These are phyloP conservation scores for Spodoptera littoralis DNA, from an alignment of 2,888 invertebrate genomes.

Conservation along the genomic window DNA sequence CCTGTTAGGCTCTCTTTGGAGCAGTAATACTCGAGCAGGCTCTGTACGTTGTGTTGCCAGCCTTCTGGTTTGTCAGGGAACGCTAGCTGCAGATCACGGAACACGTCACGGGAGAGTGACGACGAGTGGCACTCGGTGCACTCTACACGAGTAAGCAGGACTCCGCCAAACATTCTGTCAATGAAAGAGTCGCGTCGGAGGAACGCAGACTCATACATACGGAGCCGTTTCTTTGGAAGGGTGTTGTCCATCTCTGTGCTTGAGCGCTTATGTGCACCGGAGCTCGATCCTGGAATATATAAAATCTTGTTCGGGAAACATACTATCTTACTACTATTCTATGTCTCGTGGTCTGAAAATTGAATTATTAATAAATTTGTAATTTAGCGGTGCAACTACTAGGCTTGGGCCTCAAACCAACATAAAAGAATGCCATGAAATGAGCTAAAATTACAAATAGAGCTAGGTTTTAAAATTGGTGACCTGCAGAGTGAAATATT, in stretches of 20 bases:
- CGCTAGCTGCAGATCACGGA: constrained; percentile 94
- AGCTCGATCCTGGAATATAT: constrained; percentile 65
- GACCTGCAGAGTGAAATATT: too few relatives aligned
- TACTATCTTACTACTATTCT: too few relatives aligned
- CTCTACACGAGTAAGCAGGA: constrained; percentile 92
- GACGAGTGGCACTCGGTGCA: constrained; percentile 92
- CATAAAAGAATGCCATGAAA: too few relatives aligned
- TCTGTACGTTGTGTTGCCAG: constrained; percentile 91
- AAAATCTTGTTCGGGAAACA: neutral
- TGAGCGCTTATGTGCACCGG: constrained; percentile 64
- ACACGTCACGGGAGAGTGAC: constrained; percentile 93
- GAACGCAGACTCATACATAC: constrained; percentile 64
- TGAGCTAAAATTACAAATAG: too few relatives aligned
- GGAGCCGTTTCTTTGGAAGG: constrained; percentile 70
- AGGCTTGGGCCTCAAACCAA: too few relatives aligned
- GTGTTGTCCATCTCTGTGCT: constrained; percentile 44
- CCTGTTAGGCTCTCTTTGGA: constrained; percentile 93
- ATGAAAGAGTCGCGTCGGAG: constrained; percentile 79
- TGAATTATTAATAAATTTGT: too few relatives aligned
- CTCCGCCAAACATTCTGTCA: constrained; percentile 93
- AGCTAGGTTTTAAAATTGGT: too few relatives aligned
- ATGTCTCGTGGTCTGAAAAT: too few relatives aligned
- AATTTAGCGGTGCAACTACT: too few relatives aligned
- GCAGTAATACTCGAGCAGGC: constrained; percentile 93
- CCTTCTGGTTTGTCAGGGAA: constrained; percentile 90